phyloP scores from a whole-genome alignment of 1,140 invertebrate genomes.

The Macrosteles quadrilineatus region DNA sequence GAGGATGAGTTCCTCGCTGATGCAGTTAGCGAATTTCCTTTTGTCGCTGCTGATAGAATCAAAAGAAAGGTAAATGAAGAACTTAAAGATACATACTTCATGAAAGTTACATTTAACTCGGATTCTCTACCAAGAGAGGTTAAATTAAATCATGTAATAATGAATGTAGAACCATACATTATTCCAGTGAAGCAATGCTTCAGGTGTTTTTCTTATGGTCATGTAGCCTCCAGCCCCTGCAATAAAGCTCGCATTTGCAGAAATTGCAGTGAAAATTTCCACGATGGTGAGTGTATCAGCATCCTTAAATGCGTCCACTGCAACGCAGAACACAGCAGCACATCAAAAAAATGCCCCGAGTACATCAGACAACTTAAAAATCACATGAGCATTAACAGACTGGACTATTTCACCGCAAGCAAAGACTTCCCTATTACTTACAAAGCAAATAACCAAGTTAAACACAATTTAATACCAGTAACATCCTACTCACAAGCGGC shows the following conservation, averaged over 20 bases:
- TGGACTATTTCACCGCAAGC: background rate
- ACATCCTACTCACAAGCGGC: background rate
- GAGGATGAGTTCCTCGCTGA: background rate
- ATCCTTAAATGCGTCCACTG: background rate
- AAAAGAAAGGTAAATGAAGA: constrained; percentile 1
- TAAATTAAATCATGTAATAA: background rate
- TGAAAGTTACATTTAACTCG: constrained; percentile 11
- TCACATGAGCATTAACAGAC: background rate
- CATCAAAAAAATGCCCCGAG: background rate
- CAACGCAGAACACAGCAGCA: background rate
- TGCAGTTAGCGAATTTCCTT: background rate
- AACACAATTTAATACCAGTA: background rate
- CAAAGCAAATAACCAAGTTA: background rate
- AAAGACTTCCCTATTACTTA: background rate
- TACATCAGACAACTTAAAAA: background rate
- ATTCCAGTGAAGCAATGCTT: constrained; percentile 1
- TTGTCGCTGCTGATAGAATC: background rate
- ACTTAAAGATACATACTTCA: background rate
- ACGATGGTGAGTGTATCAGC: background rate
- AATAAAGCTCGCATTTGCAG: background rate
- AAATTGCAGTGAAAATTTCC: background rate
- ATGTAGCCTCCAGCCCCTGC: background rate
- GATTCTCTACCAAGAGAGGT: background rate
- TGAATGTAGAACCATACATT: background rate
- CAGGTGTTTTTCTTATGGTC: background rate